These are phyloP conservation scores for Hoplodrina ambigua DNA, from an alignment of 2,888 invertebrate genomes.

Conservation along the genomic window DNA sequence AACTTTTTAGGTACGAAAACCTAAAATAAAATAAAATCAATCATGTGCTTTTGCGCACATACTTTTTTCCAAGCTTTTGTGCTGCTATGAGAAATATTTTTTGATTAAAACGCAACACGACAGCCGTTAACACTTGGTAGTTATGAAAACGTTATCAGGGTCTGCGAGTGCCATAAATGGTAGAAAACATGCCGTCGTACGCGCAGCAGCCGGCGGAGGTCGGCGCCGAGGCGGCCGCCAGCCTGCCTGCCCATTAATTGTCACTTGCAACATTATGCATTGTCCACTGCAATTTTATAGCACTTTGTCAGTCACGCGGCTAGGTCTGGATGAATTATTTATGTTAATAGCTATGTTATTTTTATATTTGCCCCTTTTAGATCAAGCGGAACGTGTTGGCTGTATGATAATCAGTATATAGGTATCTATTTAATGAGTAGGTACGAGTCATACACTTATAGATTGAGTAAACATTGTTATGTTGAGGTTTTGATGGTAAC, in stretches of 20 bases:
- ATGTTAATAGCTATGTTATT: constrained; percentile 25
- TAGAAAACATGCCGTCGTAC: constrained; percentile 62
- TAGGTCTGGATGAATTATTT: constrained; percentile 40
- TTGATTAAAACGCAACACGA: constrained; percentile 52
- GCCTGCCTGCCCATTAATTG: constrained; percentile 57
- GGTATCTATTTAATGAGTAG: no score
- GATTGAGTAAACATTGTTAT: no score
- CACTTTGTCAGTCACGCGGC: constrained; percentile 18
- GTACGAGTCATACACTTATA: no score
- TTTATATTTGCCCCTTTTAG: constrained; percentile 17
- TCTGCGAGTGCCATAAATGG: constrained; percentile 77
- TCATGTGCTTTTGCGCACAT: neutral
- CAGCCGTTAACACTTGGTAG: constrained; percentile 55
- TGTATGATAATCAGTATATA: neutral
- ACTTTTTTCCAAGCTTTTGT: neutral
- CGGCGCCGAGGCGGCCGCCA: constrained; percentile 66
- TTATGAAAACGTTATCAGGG: constrained; percentile 73
- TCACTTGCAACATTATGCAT: constrained; percentile 59
- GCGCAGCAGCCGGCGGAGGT: constrained; percentile 64
- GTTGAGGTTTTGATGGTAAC: no score
- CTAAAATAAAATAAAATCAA: no score
- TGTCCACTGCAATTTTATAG: constrained; percentile 52
- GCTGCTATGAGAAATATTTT: constrained; percentile 23
- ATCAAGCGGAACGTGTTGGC: constrained; percentile 7
- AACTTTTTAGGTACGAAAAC: no score